Percentiles rank a stretch among this genome's conserved stretches.
phyloP scores from a whole-genome alignment of 2,888 invertebrate genomes.

The Pollenia griseotomentosa region DNA sequence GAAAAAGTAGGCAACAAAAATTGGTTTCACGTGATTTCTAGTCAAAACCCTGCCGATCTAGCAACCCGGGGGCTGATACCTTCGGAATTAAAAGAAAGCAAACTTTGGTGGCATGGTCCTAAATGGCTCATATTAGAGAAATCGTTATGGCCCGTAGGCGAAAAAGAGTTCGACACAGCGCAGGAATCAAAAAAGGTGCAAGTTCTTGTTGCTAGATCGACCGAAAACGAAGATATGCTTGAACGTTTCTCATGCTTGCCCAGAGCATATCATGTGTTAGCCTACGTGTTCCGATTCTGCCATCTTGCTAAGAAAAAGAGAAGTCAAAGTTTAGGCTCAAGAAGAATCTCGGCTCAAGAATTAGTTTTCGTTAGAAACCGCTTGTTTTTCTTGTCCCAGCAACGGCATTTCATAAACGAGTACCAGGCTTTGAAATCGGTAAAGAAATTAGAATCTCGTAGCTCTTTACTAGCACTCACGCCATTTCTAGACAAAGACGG shows the following conservation, averaged over 20 bases:
- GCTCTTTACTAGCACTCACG: background rate
- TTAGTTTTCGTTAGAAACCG: background rate
- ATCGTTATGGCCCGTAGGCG: no score
- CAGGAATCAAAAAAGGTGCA: background rate
- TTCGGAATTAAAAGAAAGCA: no score
- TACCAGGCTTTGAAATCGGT: background rate
- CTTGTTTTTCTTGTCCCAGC: constrained; percentile 5
- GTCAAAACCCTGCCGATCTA: no score
- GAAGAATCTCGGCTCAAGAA: background rate
- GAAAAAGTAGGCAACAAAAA: no score
- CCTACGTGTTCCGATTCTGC: no score
- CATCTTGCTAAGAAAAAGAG: background rate
- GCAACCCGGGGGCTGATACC: no score
- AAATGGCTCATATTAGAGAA: no score
- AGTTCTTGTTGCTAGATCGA: constrained; percentile 24
- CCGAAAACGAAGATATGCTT: no score
- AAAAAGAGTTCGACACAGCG: no score
- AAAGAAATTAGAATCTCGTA: background rate
- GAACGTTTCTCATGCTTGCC: no score
- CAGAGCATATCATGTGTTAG: background rate
- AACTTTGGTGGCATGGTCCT: no score
- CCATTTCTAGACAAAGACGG: background rate
- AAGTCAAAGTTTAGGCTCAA: background rate
- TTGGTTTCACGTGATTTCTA: no score
- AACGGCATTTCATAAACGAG: background rate